These are phyloP conservation scores for Elgaria multicarinata DNA, from an alignment of 2,113 vertebrate genomes.

Conservation along the genomic window DNA sequence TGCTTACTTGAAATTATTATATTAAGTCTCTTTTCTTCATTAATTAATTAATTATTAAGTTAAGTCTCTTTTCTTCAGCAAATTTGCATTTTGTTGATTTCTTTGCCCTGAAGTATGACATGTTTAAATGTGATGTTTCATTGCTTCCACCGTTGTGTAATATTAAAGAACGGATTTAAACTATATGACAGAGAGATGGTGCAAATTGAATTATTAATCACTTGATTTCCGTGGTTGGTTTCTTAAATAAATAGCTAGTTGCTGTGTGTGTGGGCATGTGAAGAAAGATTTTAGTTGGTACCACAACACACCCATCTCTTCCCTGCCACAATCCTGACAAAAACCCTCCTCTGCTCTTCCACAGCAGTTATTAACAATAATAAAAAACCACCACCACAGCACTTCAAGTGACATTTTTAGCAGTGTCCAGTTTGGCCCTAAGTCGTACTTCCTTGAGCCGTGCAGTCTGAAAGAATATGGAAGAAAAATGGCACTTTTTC, in stretches of 20 bases:
- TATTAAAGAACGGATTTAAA: background rate
- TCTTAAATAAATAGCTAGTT: no score
- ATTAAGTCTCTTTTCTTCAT: background rate
- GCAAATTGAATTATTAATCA: background rate
- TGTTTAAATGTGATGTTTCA: background rate
- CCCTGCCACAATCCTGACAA: no score
- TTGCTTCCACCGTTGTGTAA: background rate
- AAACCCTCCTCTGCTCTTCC: no score
- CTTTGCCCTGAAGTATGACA: background rate
- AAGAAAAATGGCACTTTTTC: constrained; percentile 10
- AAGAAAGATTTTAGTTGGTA: no score
- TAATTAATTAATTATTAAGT: background rate
- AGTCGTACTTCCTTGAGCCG: background rate
- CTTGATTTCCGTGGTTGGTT: no score
- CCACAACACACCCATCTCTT: no score
- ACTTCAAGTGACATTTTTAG: background rate
- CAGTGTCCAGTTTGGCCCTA: background rate
- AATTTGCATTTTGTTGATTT: background rate
- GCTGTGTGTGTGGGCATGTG: no score
- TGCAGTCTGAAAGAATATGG: background rate
- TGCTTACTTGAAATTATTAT: background rate
- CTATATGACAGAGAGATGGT: background rate
- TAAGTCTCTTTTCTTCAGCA: background rate
- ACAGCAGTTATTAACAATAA: no score
- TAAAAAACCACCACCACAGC: background rate